Evolutionary conservation across 2,797 vertebrate genomes (phyloP).

Genomic region (Hoplostethus atlanticus): DNA sequence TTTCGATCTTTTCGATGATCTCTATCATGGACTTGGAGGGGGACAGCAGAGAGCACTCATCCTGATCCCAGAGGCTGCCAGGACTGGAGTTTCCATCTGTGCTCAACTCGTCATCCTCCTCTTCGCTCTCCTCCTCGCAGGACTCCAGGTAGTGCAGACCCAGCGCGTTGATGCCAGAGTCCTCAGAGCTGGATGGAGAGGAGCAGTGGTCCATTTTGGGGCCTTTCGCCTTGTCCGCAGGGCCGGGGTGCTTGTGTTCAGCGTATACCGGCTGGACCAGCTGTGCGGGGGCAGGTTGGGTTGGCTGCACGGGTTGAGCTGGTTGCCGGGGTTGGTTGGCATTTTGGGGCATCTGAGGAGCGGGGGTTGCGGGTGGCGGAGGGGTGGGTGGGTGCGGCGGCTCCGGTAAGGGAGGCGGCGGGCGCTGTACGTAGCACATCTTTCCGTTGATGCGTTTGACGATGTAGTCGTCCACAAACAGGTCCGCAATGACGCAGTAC

Average conservation of each 20-base stretch:
- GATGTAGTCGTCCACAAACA: slow-evolving; percentile 96
- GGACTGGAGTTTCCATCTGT: slow-evolving; percentile 90
- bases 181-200: slow-evolving; percentile 96
- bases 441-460: slow-evolving; percentile 98
- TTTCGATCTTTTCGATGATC: slow-evolving; percentile 99
- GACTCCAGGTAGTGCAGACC: slow-evolving; percentile 95
- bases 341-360: slow-evolving; percentile 48
- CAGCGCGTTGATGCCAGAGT: slow-evolving; percentile 96
- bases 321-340: slow-evolving; percentile 45
- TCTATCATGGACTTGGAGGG: slow-evolving; percentile 95
- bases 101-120: slow-evolving; percentile 81
- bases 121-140: slow-evolving; percentile 88
- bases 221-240: slow-evolving; percentile 84
- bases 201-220: slow-evolving; percentile 95
- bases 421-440: slow-evolving; percentile 98
- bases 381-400: slow-evolving; percentile 67
- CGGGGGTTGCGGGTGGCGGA: slow-evolving; percentile 52
- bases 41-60: slow-evolving; percentile 92
- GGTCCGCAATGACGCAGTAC: slow-evolving; percentile 94
- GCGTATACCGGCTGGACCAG: slow-evolving; percentile 57
- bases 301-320: slow-evolving; percentile 44
- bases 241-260: slow-evolving; percentile 72
- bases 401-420: slow-evolving; percentile 80
- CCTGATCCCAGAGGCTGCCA: slow-evolving; percentile 94
- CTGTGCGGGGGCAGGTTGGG: slow-evolving; percentile 45